Base-by-base conservation (phyloP, 2,113 vertebrate species). In the Crotophaga sulcirostris region DNA sequence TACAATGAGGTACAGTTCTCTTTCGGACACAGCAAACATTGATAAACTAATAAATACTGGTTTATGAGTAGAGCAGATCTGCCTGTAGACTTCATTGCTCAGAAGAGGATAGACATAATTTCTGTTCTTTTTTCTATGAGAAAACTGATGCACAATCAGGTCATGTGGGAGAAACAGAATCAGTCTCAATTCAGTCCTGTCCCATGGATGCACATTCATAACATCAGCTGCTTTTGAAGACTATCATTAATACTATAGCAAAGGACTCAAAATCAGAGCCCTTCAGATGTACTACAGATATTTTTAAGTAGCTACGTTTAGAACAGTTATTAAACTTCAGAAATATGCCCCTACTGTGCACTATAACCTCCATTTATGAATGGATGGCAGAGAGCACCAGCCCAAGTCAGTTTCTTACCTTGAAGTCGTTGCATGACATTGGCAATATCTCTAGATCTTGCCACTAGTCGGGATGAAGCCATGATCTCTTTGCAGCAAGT, bases 401-500 rank as follows among this genome's bases (percentile, higher is more conserved):
- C 7, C 23, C 8, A 0, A 16, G 11, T 24, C 64, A 60, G 40
- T 3, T 56, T 56, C 98, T 96, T 98, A 99, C 99, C 99, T 98
- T 99, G 99, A 94, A 99, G 98, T 90, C 98, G 98, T 90, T 99
- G 99, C 99, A 99, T 99, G 96, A 99, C 99, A 21, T 98, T 98
- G 95, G 98, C 96, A 42, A 99, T 99, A 95, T 99, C 99, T 94
- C 98, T 98, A 52, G 98, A 96, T 94, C 98, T 97, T 28, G 98
- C 80, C 14, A 95, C 96, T 21, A 97, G 96, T 44, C 98, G 97
- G 84, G 99, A 98, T 40, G 98, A 98, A 40, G 99, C 99, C 99
- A 99, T 99, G 97, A 70, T 80, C 47, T 84, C 79, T 91, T 47
- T 67, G 96, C 59, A 88, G 95, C 3, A 38, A 66, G 26, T 93